Evolutionary conservation across 2,797 vertebrate species (phyloP), one percentile per base, ranked within the genome.

Genomic region (Sebastes baramenuke): DNA sequence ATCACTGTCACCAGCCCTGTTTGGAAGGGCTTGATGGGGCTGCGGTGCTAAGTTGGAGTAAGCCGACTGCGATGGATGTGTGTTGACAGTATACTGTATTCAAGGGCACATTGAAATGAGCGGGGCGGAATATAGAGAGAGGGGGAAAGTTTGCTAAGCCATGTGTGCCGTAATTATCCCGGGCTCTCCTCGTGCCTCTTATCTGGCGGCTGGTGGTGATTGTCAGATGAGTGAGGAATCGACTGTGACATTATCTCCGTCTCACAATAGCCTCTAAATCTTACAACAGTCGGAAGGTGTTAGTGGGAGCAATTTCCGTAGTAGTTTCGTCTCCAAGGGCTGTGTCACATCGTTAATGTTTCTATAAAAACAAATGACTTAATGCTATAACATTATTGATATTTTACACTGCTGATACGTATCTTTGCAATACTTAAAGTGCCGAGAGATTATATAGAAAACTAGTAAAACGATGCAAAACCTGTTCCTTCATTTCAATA

Each of bases 41-140:
- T 84, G 89, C 8, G 91, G 94, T 87, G 94, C 92, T 94, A 96
- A 96, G 93, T 95, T 92, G 83, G 83, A 96, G 94, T 84, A 82
- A 94, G 90, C 90, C 82, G 82, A 36, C 85, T 81, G 88, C 86
- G 94, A 96, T 93, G 92, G 94, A 95, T 96, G 93, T 85, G 89
- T 96, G 94, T 95, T 96, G 95, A 96, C 95, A 95, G 95, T 86
- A 36, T 77, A 82, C 87, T 90, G 91, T 84, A 94, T 95, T 96
- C 95, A 96, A 96, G 95, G 96, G 94, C 96, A 96, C 94, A 96
- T 94, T 95, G 95, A 92, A 90, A 93, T 85, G 86, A 93, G 82
- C 84, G 69, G 74, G 75, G 75, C 77, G 29, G 67, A 80, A 88
- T 87, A 65, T 5, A 29, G 29, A 29, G 4, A 7, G 34, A 18